These are phyloP conservation scores for Umimayanthus kanabou DNA, from an alignment of 92 coral and sea anemone species.

Conservation along the genomic window DNA sequence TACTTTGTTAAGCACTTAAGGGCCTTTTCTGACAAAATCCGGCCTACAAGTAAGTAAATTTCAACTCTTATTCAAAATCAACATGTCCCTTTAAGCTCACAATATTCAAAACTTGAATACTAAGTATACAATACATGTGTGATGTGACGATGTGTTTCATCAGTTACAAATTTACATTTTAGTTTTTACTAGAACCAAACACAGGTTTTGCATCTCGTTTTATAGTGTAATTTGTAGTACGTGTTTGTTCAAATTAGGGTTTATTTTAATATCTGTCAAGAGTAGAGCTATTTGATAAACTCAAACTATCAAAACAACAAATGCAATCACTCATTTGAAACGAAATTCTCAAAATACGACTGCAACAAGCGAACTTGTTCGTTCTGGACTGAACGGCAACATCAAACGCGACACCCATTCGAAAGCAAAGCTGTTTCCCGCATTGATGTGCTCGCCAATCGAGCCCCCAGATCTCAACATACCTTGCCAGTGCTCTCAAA, in stretches of 20 bases:
- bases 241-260: background rate
- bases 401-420: background rate
- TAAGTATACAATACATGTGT: background rate
- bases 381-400: too few species aligned
- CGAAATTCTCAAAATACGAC: background rate
- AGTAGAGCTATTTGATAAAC: background rate
- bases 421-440: background rate
- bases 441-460: background rate
- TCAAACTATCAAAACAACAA: background rate
- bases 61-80: background rate
- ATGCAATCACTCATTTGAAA: background rate
- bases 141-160: too few species aligned
- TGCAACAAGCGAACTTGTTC: too few species aligned
- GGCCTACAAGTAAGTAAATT: too few species aligned
- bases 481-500: background rate
- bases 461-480: background rate
- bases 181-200: too few species aligned
- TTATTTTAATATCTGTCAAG: too few species aligned
- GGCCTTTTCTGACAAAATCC: background rate
- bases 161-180: background rate
- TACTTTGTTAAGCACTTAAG: background rate
- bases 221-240: background rate
- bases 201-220: too few species aligned
- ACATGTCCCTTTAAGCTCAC: background rate
- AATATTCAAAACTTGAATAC: too few species aligned